A percentile compares a stretch with the other conserved stretches of the same genome.
Conservation (phyloP, 1,140 invertebrate genomes). For the Himalopsyche phryganea region DNA sequence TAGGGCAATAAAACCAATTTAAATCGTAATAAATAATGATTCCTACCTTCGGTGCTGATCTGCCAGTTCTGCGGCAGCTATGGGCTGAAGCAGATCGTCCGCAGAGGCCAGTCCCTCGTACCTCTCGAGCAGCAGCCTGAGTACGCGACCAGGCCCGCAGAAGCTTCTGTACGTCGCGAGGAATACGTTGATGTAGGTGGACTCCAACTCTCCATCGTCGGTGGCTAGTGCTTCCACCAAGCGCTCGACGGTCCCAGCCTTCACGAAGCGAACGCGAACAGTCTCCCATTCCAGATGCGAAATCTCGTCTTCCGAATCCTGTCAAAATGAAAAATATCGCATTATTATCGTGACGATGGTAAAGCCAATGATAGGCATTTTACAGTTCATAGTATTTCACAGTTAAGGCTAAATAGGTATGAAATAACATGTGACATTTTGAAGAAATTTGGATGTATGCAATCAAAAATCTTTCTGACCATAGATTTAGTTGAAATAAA, state of each 20-base stretch:
- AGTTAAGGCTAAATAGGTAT: too few species aligned
- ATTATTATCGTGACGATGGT: too few species aligned
- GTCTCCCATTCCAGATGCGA: slow-evolving; percentile 99
- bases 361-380: too few species aligned
- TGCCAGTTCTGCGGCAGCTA: slow-evolving; percentile 52
- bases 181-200: slow-evolving; percentile 97
- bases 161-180: slow-evolving; percentile 80
- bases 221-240: slow-evolving; percentile 90
- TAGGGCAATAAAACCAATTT: too few species aligned
- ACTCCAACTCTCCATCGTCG: slow-evolving; percentile 93
- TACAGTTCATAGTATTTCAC: too few species aligned
- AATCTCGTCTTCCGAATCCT: slow-evolving; percentile 85
- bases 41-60: slow-evolving; percentile 73
- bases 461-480: too few species aligned
- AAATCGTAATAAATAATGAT: too few species aligned
- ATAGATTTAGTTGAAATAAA: too few species aligned
- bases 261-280: slow-evolving; percentile 91
- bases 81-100: slow-evolving; percentile 46
- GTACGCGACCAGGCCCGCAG: slow-evolving; percentile 68
- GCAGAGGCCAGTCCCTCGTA: slow-evolving; percentile 67
- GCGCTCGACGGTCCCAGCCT: slow-evolving; percentile 91
- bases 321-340: slow-evolving; percentile 9
- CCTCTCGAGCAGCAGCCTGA: slow-evolving; percentile 75
- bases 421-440: too few species aligned
- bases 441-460: too few species aligned